Evolutionary conservation across 2,797 vertebrate species (phyloP).

Genomic region (Malurus leucopterus): DNA sequence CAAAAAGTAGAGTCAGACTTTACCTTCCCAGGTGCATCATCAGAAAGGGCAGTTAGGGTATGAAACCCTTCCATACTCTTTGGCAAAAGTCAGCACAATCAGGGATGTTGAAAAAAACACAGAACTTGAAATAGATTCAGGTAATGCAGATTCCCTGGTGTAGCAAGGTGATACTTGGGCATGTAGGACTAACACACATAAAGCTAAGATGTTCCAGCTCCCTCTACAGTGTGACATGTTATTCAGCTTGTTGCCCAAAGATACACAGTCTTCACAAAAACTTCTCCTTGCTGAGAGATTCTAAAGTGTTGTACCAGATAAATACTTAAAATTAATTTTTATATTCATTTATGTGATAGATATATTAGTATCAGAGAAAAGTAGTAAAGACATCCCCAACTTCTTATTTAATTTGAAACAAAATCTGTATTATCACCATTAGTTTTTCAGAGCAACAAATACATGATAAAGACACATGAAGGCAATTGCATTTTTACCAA

Average conservation of each 20-base stretch:
- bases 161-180: not conserved
- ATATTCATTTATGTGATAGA: not conserved
- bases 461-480: not conserved
- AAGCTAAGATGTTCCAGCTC: not conserved
- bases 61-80: not conserved
- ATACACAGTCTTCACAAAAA: not conserved
- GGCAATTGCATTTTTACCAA: not conserved
- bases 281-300: not conserved
- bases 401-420: not conserved
- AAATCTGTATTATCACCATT: not conserved
- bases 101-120: not conserved
- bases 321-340: not conserved
- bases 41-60: not conserved
- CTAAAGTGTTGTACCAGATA: not conserved
- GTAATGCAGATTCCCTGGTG: not conserved
- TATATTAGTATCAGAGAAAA: not conserved
- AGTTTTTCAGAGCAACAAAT: not conserved
- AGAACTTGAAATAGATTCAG: not conserved
- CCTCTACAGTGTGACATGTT: not conserved
- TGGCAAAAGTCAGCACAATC: not conserved
- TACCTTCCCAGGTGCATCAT: not conserved
- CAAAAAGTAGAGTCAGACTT: not conserved
- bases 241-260: not conserved
- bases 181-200: fast-evolving
- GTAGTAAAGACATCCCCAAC: not conserved